Evolutionary conservation across 2,888 invertebrate species (phyloP).

Genomic region (Agrochola lota): DNA sequence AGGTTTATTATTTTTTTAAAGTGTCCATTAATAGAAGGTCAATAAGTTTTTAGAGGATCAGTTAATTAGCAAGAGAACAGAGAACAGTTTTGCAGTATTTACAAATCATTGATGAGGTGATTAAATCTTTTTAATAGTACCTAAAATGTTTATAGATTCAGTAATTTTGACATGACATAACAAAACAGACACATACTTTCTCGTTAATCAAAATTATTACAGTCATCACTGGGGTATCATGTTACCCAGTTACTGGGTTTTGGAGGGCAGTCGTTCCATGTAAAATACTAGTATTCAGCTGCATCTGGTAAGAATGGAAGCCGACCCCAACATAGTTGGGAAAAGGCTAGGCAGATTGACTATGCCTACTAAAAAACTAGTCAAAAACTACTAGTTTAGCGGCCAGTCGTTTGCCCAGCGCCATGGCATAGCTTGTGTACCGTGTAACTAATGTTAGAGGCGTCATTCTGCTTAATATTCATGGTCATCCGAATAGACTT

Average conservation of each 20-base stretch:
- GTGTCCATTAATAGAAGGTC: no score
- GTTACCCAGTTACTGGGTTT: not conserved
- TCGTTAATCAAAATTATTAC: not conserved
- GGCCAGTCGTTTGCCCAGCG: no score
- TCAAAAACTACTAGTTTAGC: no score
- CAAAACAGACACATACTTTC: not conserved
- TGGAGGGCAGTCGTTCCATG: not conserved
- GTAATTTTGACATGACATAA: not conserved
- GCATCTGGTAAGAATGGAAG: not conserved
- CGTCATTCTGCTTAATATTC: no score
- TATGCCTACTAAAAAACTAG: constrained; percentile 5
- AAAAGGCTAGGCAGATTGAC: not conserved
- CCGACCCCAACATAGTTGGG: not conserved
- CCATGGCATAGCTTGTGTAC: no score
- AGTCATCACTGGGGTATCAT: not conserved
- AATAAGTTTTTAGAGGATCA: no score
- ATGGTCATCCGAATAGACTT: no score
- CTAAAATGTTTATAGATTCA: not conserved
- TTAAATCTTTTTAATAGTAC: not conserved
- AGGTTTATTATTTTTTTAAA: no score
- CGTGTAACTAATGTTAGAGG: no score
- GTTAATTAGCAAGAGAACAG: no score
- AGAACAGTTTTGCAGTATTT: not conserved
- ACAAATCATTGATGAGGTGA: not conserved
- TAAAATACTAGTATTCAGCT: not conserved